Conservation (phyloP, 2,113 vertebrate species). For the Engystomops pustulosus region DNA sequence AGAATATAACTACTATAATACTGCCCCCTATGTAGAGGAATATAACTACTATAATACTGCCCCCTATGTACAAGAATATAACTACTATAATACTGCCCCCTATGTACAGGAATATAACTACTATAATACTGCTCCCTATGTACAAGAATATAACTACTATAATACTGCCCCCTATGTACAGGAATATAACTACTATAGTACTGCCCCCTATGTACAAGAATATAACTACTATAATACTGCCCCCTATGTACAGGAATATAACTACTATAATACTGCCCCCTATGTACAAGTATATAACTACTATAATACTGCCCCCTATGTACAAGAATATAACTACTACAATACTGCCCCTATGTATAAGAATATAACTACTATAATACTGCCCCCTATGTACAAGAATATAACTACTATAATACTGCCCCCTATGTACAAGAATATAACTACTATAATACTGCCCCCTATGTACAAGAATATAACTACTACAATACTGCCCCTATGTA, state of each 20-base stretch:
- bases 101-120: slow-evolving; percentile 12
- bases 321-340: not conserved
- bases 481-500: not conserved
- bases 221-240: not conserved
- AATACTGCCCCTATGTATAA: not conserved
- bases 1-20: too few relatives aligned
- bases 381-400: slow-evolving; percentile 2
- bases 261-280: not conserved
- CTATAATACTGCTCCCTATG: not conserved
- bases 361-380: slow-evolving; percentile 15
- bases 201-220: too few relatives aligned
- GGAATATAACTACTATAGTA: slow-evolving; percentile 7
- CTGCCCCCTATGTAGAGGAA: not conserved
- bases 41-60: slow-evolving; percentile 4
- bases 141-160: slow-evolving; percentile 10
- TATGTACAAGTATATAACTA: not conserved
- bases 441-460: not conserved
- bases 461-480: not conserved
- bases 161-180: not conserved
- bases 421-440: slow-evolving; percentile 9
- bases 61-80: not conserved
- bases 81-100: not conserved
- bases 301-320: not conserved
- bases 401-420: slow-evolving; percentile 6
- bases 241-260: not conserved